Evolutionary conservation across 2,113 vertebrate species (phyloP).

Genomic region (Lagopus muta): DNA sequence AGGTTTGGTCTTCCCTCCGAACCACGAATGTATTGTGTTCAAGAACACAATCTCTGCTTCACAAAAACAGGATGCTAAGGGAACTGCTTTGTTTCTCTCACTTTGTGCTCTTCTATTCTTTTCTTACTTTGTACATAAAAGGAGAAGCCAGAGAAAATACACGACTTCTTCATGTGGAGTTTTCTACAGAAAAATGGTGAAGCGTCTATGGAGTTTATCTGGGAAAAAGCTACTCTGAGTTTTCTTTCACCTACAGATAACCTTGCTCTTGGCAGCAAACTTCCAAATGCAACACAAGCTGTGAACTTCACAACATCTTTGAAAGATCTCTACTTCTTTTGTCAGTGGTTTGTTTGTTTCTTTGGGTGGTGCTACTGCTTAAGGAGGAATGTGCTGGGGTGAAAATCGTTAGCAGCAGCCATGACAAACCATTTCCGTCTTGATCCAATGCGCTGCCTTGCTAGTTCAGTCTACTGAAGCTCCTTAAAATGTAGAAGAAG

Average conservation of each 20-base stretch:
- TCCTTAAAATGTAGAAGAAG: not conserved
- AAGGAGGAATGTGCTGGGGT: not conserved
- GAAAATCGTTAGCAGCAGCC: not conserved
- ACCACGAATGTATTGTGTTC: not conserved
- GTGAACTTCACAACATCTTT: not conserved
- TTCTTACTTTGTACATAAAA: not conserved
- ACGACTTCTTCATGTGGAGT: not conserved
- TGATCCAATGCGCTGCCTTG: not conserved
- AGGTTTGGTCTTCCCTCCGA: not conserved
- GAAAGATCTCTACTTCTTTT: not conserved
- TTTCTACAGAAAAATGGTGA: not conserved
- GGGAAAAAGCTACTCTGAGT: not conserved
- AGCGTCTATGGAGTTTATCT: not conserved
- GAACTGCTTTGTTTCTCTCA: not conserved
- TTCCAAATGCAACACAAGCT: not conserved
- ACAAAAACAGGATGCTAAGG: not conserved
- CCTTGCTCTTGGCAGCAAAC: not conserved
- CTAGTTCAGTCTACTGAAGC: not conserved
- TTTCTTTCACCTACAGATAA: not conserved
- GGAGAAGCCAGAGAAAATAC: accelerated
- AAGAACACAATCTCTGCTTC: not conserved
- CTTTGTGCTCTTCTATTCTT: not conserved
- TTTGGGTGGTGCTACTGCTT: not conserved
- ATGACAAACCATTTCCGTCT: not conserved
- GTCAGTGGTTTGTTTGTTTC: not conserved